Base-by-base conservation (phyloP, 2,113 vertebrate genomes). In the Percina caprodes region DNA sequence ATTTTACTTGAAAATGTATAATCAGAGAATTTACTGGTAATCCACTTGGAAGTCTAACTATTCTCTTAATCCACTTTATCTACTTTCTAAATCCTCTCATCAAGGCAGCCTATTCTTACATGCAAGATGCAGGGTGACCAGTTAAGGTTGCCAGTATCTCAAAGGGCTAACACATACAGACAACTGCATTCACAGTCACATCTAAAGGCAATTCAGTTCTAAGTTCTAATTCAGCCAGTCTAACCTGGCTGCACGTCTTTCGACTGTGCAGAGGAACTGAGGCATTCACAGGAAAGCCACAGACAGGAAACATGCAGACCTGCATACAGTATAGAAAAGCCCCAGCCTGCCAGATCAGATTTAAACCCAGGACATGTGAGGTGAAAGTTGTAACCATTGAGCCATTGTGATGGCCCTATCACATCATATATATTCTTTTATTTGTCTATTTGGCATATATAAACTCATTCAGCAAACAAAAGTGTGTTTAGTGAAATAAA, bases 101-200 rank as follows among this genome's bases (percentile, higher is more conserved):
- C n/a, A 42, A 54, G 48, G n/a, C 59, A 52, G 30, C 18, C 73
- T 19, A 8, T 63, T 54, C 10, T 75, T 60, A 21, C 14, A 75
- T 54, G 11, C 33, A 42, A 52, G 5, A 74, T n/a, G 59, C 33
- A 26, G 49, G 33, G 60, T 26, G 3, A 54, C 54, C 21, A 42
- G n/a, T 9, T 62, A 18, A 60, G 56, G 26, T 23, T 0, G 16
- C 24, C 58, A 62, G 35, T 49, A 42, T 65, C 30, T 52, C 68
- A 55, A 24, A 33, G 30, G 13, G 55, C 10, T 19, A 33, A 61
- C 42, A 23, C 65, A 61, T 19, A 8, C 58, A 63, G 65, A 49
- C 80, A 49, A 21, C 56, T 69, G 18, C 49, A 70, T 61, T 69
- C 35, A 59, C 39, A 59, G 39, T 60, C 46, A 42, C 11, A 66